phyloP scores from a whole-genome alignment of 1,140 invertebrate genomes.

The Pantala flavescens region DNA sequence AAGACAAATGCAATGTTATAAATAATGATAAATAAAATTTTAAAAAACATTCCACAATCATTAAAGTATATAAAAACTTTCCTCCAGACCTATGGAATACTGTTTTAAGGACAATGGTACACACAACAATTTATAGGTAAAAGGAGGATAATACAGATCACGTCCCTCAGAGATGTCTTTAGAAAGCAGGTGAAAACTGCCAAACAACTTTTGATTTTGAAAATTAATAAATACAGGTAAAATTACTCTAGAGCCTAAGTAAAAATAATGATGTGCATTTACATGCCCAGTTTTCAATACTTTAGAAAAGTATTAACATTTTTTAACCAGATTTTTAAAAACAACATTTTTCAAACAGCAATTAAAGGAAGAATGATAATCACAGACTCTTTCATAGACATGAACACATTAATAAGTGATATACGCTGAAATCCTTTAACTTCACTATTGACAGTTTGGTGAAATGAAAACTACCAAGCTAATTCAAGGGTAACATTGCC shows the following conservation, averaged over 20 bases:
- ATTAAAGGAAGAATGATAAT: background rate
- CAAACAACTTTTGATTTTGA: background rate
- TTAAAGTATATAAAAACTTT: background rate
- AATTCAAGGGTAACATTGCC: too few relatives aligned
- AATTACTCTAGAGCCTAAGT: background rate
- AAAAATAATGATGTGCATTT: background rate
- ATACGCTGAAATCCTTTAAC: too few relatives aligned
- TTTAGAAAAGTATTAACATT: background rate
- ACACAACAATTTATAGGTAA: too few relatives aligned
- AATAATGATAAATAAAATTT: background rate
- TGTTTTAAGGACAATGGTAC: background rate
- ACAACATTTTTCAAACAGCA: background rate
- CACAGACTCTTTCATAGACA: background rate
- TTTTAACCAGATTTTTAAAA: background rate
- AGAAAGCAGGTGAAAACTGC: background rate
- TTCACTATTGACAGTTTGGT: too few relatives aligned
- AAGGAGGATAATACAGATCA: background rate
- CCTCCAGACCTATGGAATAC: background rate
- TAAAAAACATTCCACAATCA: background rate
- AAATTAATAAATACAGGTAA: too few relatives aligned
- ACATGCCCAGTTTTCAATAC: background rate
- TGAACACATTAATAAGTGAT: background rate
- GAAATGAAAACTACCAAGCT: too few relatives aligned
- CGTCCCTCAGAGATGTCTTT: background rate
- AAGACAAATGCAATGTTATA: conserved; percentile 8